phyloP scores from a whole-genome alignment of 2,113 vertebrate genomes.

The Anguilla rostrata region DNA sequence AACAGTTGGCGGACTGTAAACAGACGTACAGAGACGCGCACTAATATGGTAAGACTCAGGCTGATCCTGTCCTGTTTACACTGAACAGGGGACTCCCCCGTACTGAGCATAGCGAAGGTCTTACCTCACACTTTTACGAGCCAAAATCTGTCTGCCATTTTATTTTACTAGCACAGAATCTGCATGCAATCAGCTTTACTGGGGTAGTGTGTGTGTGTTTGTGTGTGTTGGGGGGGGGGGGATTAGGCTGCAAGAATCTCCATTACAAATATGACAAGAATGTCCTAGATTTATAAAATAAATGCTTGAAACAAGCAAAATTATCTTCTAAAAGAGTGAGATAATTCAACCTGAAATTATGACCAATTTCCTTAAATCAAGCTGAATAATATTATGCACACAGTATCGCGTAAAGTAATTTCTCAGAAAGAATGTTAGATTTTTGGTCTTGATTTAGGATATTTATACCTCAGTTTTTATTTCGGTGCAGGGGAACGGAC shows the following conservation, averaged over 20 bases:
- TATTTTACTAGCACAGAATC: not conserved
- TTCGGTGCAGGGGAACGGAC: not conserved
- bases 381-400: too few species aligned
- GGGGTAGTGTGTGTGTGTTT: not conserved
- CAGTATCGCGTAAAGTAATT: too few species aligned
- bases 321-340: too few species aligned
- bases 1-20: constrained; percentile 40
- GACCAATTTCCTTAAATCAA: too few species aligned
- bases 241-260: not conserved
- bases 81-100: constrained; percentile 30
- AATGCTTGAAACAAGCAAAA: too few species aligned
- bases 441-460: too few species aligned
- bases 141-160: constrained; percentile 7
- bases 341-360: too few species aligned
- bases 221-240: too few species aligned
- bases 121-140: constrained; percentile 51
- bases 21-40: constrained; percentile 45
- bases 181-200: constrained; percentile 4
- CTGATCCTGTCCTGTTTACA: constrained; percentile 51
- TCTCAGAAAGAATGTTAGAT: too few species aligned
- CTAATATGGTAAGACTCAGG: constrained; percentile 52
- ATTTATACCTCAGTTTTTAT: too few species aligned
- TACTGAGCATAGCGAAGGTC: constrained; percentile 53
- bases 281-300: too few species aligned
- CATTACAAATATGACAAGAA: too few species aligned